Evolutionary conservation across 2,888 invertebrate species (phyloP).

Genomic region (Lepidocyrtoides sp.): DNA sequence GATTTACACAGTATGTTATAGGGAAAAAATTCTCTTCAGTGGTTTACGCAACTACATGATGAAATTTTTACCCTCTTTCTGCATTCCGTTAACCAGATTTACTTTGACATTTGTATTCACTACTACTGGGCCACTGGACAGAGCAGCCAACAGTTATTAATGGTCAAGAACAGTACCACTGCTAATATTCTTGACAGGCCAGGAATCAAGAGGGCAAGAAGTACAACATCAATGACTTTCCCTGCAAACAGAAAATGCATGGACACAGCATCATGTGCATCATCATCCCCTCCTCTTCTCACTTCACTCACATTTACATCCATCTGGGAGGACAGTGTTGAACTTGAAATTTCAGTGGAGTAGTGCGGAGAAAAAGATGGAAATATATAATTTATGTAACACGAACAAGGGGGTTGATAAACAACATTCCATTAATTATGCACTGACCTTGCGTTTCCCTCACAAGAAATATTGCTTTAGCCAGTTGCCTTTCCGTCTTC

Average conservation of each 20-base stretch:
- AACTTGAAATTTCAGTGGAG: constrained; percentile 70
- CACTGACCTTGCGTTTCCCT: constrained; percentile 74
- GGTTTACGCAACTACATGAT: too few species aligned
- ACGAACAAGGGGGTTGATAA: constrained; percentile 74
- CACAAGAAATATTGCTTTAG: constrained; percentile 68
- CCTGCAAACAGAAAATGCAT: not conserved
- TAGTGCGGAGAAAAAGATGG: constrained; percentile 30
- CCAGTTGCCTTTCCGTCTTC: constrained; percentile 52
- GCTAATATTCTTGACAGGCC: constrained; percentile 62
- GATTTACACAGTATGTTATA: too few species aligned
- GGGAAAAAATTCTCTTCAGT: too few species aligned
- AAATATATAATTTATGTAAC: constrained; percentile 76
- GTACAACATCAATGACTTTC: constrained; percentile 20
- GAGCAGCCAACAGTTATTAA: constrained; percentile 38
- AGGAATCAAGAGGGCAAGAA: not conserved
- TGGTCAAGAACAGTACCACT: constrained; percentile 40
- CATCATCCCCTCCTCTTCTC: too few species aligned
- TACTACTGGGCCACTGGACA: not conserved
- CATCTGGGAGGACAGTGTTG: constrained; percentile 43
- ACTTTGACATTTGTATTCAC: not conserved
- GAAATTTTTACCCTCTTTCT: not conserved
- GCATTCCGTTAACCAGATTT: constrained; percentile 42
- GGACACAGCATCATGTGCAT: not conserved
- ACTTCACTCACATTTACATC: not conserved
- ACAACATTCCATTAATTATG: constrained; percentile 78